These are phyloP conservation scores for Numenius arquata DNA, from an alignment of 2,113 vertebrate genomes.

Conservation along the genomic window DNA sequence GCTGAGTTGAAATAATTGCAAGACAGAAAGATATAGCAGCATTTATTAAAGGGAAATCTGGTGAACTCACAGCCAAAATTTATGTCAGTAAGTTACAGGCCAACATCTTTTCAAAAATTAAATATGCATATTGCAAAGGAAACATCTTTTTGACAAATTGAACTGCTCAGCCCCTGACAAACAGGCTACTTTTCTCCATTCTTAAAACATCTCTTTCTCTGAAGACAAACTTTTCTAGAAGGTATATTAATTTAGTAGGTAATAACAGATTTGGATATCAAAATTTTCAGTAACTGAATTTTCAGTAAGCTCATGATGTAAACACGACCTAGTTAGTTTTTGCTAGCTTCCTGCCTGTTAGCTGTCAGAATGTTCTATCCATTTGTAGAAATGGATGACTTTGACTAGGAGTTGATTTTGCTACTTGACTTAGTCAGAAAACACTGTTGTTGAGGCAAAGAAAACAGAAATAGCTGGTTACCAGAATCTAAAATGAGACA, in stretches of 20 bases:
- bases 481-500: background rate
- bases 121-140: background rate
- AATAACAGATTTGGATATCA: background rate
- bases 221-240: background rate
- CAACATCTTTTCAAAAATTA: background rate
- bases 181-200: background rate
- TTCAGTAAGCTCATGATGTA: background rate
- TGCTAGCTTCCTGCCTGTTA: background rate
- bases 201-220: background rate
- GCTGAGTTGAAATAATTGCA: background rate
- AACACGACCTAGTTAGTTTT: background rate
- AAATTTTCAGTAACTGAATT: background rate
- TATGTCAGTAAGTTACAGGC: background rate
- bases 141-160: background rate
- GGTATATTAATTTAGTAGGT: background rate
- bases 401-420: background rate
- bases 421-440: background rate
- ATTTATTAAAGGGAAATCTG: background rate
- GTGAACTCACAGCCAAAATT: background rate
- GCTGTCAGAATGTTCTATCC: background rate
- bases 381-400: background rate
- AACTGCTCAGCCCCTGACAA: background rate
- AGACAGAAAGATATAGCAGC: background rate
- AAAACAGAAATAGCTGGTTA: background rate
- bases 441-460: background rate